A percentile compares a stretch with the other conserved stretches of the same genome.
Conservation (phyloP, 2,888 invertebrate genomes). For the Petrolisthes cinctipes region DNA sequence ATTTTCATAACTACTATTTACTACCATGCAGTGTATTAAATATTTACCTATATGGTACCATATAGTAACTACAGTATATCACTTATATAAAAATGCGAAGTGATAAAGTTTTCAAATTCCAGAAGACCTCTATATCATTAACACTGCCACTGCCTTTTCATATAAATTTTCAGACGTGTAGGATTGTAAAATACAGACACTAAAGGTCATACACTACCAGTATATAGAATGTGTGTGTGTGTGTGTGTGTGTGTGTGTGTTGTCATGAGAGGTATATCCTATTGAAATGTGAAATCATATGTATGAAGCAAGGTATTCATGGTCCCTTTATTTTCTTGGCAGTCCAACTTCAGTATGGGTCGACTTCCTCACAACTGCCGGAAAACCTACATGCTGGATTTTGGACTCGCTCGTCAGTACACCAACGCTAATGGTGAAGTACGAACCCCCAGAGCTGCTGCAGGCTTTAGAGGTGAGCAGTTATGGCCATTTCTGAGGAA, state of each 20-base stretch:
- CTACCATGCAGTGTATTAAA: no score
- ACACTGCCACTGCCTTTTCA: background rate
- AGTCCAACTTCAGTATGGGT: constrained; percentile 99
- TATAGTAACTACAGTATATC: no score
- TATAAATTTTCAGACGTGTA: background rate
- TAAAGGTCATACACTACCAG: no score
- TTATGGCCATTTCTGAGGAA: no score
- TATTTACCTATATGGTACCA: no score
- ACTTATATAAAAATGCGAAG: no score
- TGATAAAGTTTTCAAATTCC: no score
- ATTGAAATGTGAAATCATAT: background rate
- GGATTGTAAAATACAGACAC: no score
- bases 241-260: background rate
- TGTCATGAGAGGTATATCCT: no score
- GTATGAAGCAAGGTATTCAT: background rate
- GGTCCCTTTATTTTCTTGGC: constrained; percentile 65
- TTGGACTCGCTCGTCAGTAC: constrained; percentile 97
- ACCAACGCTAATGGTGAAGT: constrained; percentile 97
- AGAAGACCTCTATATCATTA: no score
- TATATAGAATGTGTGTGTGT: no score
- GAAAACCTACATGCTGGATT: constrained; percentile 98
- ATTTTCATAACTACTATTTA: no score
- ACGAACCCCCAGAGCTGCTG: constrained; percentile 93
- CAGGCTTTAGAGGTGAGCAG: constrained; percentile 84
- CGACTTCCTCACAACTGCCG: constrained; percentile 89